Percentiles rank a stretch among this genome's conserved stretches.
These are phyloP conservation scores for Brachionus manjavacas DNA, from an alignment of 1,140 invertebrate genomes.

Conservation along the genomic window DNA sequence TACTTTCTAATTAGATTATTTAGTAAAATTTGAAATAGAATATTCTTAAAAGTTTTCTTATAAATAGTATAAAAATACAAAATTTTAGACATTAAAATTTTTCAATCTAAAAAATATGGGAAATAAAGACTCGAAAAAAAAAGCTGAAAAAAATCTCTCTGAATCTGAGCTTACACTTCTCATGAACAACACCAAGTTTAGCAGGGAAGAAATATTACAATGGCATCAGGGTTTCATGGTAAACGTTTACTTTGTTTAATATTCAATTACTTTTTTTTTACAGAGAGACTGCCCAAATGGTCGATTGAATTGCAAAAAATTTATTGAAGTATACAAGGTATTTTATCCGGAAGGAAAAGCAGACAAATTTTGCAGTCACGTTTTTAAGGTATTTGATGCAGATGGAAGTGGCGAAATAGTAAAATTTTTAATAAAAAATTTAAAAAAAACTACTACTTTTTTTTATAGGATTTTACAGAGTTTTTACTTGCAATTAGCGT, in stretches of 20 bases:
- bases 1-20: background rate
- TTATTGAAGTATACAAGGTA: conserved; percentile 37
- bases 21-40: background rate
- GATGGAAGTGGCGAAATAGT: conserved; percentile 32
- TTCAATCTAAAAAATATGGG: background rate
- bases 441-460: background rate
- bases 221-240: conserved; percentile 59
- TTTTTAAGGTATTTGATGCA: conserved; percentile 37
- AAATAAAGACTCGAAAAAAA: conserved; percentile 12
- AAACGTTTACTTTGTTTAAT: conserved; percentile 43
- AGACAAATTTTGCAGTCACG: conserved; percentile 42
- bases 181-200: conserved; percentile 55
- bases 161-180: conserved; percentile 55
- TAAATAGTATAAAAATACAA: background rate
- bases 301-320: conserved; percentile 41
- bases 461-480: conserved; percentile 35
- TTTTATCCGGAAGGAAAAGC: conserved; percentile 41
- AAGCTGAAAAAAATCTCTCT: conserved; percentile 27
- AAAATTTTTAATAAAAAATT: background rate
- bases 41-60: background rate
- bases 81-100: background rate
- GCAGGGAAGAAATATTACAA: conserved; percentile 56
- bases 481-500: conserved; percentile 32
- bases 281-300: conserved; percentile 38
- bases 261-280: background rate